A percentile compares a stretch with the other conserved stretches of the same genome.
Conservation (phyloP, 2,797 vertebrate genomes). For the Perodicticus potto region DNA sequence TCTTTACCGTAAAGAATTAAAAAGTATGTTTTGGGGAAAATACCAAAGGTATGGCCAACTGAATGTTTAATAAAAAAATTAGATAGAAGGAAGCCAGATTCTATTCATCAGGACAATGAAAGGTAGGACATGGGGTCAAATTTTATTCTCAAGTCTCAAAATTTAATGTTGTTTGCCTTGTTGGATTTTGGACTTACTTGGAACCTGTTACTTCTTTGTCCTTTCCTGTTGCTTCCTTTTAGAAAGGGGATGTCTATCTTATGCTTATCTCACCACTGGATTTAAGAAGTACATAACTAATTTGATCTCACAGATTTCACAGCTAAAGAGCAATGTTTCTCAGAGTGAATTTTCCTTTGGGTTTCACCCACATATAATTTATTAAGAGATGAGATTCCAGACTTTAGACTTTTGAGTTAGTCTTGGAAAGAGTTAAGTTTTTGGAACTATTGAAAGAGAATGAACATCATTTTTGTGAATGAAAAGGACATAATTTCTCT, state of each 20-base stretch:
- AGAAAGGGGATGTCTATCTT: background rate
- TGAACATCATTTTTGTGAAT: background rate
- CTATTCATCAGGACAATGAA: background rate
- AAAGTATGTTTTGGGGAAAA: background rate
- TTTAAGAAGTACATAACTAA: background rate
- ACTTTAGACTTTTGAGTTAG: background rate
- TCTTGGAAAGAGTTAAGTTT: background rate
- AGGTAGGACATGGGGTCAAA: background rate
- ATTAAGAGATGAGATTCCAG: background rate
- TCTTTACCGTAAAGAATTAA: background rate
- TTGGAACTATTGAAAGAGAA: background rate
- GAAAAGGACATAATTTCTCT: constrained; percentile 44
- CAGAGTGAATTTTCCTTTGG: background rate
- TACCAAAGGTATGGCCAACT: background rate
- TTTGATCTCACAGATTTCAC: background rate
- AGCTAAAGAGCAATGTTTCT: background rate
- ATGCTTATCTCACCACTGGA: background rate
- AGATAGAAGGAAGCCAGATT: background rate
- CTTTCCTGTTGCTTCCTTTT: background rate
- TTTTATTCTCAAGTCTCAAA: background rate
- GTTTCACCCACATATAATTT: background rate
- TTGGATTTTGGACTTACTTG: background rate
- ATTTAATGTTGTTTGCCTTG: background rate
- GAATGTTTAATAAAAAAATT: background rate
- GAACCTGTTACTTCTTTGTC: background rate